Base-by-base conservation (phyloP, 92 coral and sea anemone genomes). In the Palythoa caribaeorum region DNA sequence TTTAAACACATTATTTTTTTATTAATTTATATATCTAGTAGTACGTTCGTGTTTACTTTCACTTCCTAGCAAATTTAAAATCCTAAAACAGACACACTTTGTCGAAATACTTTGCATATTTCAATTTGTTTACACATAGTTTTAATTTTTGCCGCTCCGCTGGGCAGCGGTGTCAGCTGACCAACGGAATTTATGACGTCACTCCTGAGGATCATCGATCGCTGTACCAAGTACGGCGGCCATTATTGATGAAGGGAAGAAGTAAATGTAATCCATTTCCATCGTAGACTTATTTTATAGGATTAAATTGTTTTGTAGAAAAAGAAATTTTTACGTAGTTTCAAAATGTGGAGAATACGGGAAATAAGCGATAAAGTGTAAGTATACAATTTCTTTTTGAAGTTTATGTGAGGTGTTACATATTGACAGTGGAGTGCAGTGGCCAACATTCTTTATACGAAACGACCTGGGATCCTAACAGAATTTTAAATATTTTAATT, bases 351-450 rank as follows among this genome's bases (percentile, higher is more conserved):
- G 99, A 95, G 91, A 91, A 92, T 97, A 62, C 97, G 99, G 55
- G 99, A 97, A 90, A 85, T 97, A 83, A 92, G 95, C 72, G 99
- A 97, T 80, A 97, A 88, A 94, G 94, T 97, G 99, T 97, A 91
- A 97, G 99, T 91, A 90, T 39, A 37, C 78, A 57, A 53, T 53
- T 71, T 72, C 38, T 53, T 20, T 72, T 72, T 52, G 79, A 75
- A 84, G 57, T 54, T 71, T 84, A 38, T 84, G 11, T 84, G 52
- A 75, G 80, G 38, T 71, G 73, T 44, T 8, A 10, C 8, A 68
- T 59, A 47, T 19, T 35, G 28, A 28, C 28, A 28, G 54, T 37
- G 75, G 77, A 83, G 40, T 40, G 87, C 40, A 71, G 74, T 63
- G 77, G 62, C 47, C 11, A 8, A 44, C 50, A 51, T 76, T 83